phyloP scores from a whole-genome alignment of 1,140 invertebrate species.

The Magallana ariakensis region DNA sequence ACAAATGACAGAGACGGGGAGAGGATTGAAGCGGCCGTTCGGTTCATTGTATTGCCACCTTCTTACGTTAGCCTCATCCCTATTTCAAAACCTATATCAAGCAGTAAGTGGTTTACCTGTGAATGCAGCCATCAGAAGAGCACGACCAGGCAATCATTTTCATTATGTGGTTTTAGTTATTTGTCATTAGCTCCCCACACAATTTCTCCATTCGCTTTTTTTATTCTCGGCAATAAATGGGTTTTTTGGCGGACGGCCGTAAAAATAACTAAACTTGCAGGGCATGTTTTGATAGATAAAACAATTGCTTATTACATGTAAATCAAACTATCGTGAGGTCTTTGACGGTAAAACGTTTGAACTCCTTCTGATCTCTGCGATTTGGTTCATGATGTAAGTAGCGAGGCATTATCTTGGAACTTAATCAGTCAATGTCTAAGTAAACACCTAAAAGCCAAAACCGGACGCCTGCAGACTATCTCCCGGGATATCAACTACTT shows the following conservation, averaged over 20 bases:
- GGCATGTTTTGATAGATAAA: slow-evolving; percentile 22
- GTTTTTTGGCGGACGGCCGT: neutral
- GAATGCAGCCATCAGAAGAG: neutral
- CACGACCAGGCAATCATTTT: neutral
- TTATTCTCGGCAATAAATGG: neutral
- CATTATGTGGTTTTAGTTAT: neutral
- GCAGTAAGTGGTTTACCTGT: too few species aligned
- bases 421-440: neutral
- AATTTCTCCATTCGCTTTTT: neutral
- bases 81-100: too few species aligned
- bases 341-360: neutral
- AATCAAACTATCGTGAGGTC: slow-evolving; percentile 12
- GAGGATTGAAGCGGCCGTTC: too few species aligned
- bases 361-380: neutral
- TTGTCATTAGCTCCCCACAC: neutral
- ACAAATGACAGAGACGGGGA: too few species aligned
- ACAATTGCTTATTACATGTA: slow-evolving; percentile 38
- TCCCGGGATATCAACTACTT: neutral
- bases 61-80: too few species aligned
- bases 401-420: slow-evolving; percentile 13
- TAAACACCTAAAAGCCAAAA: neutral
- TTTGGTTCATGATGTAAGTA: neutral
- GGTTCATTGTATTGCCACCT: too few species aligned
- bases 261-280: neutral
- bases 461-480: neutral